Percentiles rank a stretch among this genome's conserved stretches.
Evolutionary conservation across 2,888 invertebrate species (phyloP).

Genomic region (Leptinotarsa peninsularis): DNA sequence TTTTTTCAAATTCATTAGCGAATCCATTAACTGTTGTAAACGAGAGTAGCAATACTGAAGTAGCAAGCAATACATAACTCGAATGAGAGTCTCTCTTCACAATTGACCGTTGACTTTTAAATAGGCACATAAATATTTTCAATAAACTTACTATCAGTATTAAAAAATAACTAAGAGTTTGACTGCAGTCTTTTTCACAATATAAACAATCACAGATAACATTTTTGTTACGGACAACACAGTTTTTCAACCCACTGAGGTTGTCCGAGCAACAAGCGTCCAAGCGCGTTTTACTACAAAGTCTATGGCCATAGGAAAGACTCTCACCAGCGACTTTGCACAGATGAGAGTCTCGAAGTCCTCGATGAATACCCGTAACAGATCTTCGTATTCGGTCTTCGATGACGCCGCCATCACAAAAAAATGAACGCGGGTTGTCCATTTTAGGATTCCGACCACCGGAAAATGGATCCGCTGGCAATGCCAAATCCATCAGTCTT

Average conservation of each 20-base stretch:
- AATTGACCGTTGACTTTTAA: conserved; percentile 56
- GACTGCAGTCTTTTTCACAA: conserved; percentile 51
- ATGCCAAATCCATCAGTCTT: conserved; percentile 34
- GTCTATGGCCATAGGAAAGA: conserved; percentile 28
- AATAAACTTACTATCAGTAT: conserved; percentile 57
- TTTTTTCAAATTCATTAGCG: conserved; percentile 63
- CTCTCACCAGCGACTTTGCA: conserved; percentile 21
- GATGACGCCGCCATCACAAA: conserved; percentile 28
- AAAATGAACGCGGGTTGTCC: conserved; percentile 30
- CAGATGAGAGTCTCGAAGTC: conserved; percentile 28
- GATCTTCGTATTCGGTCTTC: conserved; percentile 29
- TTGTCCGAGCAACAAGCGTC: conserved; percentile 30
- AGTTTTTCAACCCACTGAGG: conserved; percentile 35
- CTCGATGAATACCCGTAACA: conserved; percentile 28
- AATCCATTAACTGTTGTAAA: conserved; percentile 44
- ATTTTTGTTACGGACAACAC: conserved; percentile 37
- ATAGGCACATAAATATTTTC: conserved; percentile 63
- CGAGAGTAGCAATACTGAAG: conserved; percentile 37
- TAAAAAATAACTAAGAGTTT: conserved; percentile 47
- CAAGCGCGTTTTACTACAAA: conserved; percentile 28
- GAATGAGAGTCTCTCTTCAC: conserved; percentile 35
- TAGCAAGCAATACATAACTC: conserved; percentile 36
- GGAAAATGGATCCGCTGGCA: conserved; percentile 20
- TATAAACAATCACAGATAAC: conserved; percentile 57
- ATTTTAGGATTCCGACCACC: conserved; percentile 25